Percentiles rank a stretch among this genome's conserved stretches.
Conservation (phyloP, 2,113 vertebrate species). For the Alethe diademata region DNA sequence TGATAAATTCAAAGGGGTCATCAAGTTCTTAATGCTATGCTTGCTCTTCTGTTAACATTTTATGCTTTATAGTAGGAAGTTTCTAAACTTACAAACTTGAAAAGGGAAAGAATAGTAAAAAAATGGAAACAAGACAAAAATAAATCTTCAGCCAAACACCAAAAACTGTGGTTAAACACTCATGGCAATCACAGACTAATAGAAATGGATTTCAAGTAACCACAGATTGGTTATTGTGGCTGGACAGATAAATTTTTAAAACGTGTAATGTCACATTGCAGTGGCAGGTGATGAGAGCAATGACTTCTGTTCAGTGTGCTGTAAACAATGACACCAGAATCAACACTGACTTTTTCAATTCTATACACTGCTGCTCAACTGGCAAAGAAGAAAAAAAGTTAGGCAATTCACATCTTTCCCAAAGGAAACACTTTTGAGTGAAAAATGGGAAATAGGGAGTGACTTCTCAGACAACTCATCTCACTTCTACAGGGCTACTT, state of each 20-base stretch:
- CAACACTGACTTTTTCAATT: background rate
- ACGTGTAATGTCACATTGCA: background rate
- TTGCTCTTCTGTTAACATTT: background rate
- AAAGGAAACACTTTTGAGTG: background rate
- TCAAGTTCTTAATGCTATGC: background rate
- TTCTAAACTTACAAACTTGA: background rate
- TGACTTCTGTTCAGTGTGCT: background rate
- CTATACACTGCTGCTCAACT: background rate
- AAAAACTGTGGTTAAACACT: background rate
- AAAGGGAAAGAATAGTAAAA: background rate
- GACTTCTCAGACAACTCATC: background rate
- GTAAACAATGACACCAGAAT: background rate
- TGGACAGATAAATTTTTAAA: background rate
- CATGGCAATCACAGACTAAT: background rate
- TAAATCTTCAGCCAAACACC: background rate
- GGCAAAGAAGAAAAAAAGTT: background rate
- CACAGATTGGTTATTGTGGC: background rate
- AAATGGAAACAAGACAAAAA: background rate
- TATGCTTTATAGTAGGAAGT: background rate
- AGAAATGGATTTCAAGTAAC: background rate
- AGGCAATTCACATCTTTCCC: background rate
- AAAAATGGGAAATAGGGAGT: background rate
- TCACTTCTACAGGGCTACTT: background rate
- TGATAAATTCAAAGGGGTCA: background rate
- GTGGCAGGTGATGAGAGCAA: background rate